phyloP scores from a whole-genome alignment of 1,140 invertebrate species.

The Paraescarpia echinospica region DNA sequence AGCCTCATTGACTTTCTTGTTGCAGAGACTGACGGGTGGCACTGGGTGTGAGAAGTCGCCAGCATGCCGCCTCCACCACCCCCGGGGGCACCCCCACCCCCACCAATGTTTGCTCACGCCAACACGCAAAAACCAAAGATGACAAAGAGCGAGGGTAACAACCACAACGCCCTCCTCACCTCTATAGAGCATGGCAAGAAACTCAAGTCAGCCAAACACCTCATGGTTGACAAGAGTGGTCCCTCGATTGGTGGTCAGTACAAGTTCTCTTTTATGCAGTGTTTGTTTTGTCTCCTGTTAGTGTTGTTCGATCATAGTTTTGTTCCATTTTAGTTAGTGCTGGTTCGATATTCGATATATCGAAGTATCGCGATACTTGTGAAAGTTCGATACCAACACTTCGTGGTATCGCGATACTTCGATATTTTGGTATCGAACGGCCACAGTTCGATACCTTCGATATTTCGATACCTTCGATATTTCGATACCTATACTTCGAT shows the following conservation, averaged over 20 bases:
- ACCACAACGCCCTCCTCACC: background rate
- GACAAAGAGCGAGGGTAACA: conserved; percentile 10
- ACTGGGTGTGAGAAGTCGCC: background rate
- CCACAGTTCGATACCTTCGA: no score
- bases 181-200: background rate
- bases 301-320: no score
- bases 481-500: no score
- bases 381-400: no score
- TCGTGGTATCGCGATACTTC: no score
- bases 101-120: background rate
- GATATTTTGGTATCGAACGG: no score
- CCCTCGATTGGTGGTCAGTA: conserved; percentile 2
- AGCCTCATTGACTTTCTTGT: background rate
- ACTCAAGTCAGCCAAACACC: conserved; percentile 16
- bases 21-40: background rate
- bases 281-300: background rate
- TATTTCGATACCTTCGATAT: no score
- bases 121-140: conserved; percentile 15
- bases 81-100: conserved; percentile 12
- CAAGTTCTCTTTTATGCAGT: background rate
- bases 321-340: no score
- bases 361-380: no score
- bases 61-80: conserved; percentile 8
- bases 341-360: no score
- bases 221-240: conserved; percentile 18